Percentiles rank a stretch among this genome's conserved stretches.
Evolutionary conservation across 2,888 invertebrate genomes (phyloP).

Genomic region (Unio pictorum): DNA sequence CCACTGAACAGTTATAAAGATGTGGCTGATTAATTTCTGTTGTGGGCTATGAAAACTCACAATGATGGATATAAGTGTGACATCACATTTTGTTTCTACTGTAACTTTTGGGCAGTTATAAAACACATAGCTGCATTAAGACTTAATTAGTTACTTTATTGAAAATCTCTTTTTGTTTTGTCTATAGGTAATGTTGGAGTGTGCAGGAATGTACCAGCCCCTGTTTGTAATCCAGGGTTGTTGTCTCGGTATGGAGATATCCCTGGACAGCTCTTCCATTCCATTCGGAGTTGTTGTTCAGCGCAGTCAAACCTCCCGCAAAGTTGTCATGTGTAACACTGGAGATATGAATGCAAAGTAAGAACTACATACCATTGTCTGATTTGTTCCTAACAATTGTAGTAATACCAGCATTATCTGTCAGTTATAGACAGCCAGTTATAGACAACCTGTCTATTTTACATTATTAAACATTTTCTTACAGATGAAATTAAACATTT

Average conservation of each 20-base stretch:
- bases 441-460: too few species aligned
- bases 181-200: conserved; percentile 73
- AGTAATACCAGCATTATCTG: background rate
- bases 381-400: background rate
- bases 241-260: conserved; percentile 74
- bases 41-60: too few species aligned
- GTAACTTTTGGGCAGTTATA: too few species aligned
- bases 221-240: conserved; percentile 75
- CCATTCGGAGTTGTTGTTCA: conserved; percentile 76
- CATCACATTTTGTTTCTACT: too few species aligned
- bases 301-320: conserved; percentile 71
- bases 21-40: too few species aligned
- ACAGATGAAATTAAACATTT: too few species aligned
- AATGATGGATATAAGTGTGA: too few species aligned
- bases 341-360: conserved; percentile 77
- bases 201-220: conserved; percentile 74
- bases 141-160: too few species aligned
- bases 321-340: conserved; percentile 74
- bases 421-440: background rate
- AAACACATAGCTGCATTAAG: too few species aligned
- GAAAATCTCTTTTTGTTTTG: conserved; percentile 6
- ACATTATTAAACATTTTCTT: too few species aligned
- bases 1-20: too few species aligned
- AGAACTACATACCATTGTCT: conserved; percentile 8
- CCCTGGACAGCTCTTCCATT: conserved; percentile 73